Percentiles rank a stretch among this genome's conserved stretches.
These are phyloP conservation scores for Sphenodon punctatus DNA, from an alignment of 2,797 vertebrate species.

Conservation along the genomic window DNA sequence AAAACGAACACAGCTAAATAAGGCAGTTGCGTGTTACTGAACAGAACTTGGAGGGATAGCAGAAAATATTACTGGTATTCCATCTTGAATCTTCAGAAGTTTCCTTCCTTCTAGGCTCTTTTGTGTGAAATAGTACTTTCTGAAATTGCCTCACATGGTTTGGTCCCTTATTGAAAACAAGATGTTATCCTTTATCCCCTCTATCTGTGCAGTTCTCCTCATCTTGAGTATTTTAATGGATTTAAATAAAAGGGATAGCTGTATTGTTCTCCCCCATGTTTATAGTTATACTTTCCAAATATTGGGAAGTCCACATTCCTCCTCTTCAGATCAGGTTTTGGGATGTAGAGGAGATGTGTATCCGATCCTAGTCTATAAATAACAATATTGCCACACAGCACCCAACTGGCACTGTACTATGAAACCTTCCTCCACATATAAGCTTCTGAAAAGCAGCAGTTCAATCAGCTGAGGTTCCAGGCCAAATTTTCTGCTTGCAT, in stretches of 20 bases:
- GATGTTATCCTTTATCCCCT: neutral
- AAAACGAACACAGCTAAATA: neutral
- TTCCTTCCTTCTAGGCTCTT: neutral
- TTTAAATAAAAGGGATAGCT: neutral
- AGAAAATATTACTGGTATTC: neutral
- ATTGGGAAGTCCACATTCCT: neutral
- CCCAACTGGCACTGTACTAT: neutral
- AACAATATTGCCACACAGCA: neutral
- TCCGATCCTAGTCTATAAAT: too few relatives aligned
- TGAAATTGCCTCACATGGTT: neutral
- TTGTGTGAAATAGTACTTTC: neutral
- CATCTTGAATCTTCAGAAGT: neutral
- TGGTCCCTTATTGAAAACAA: neutral
- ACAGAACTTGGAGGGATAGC: neutral
- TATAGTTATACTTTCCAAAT: neutral
- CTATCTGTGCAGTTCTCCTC: neutral
- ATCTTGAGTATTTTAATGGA: neutral
- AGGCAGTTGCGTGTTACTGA: neutral
- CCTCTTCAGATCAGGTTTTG: neutral
- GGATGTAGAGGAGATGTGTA: neutral
- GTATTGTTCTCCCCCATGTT: neutral
- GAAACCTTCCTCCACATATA: neutral
- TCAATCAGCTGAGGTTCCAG: neutral
- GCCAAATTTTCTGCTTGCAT: neutral
- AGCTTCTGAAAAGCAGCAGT: neutral